Evolutionary conservation across 2,113 vertebrate genomes (phyloP), one percentile per base, ranked within the genome.

Genomic region (Ceyx margarethae): DNA sequence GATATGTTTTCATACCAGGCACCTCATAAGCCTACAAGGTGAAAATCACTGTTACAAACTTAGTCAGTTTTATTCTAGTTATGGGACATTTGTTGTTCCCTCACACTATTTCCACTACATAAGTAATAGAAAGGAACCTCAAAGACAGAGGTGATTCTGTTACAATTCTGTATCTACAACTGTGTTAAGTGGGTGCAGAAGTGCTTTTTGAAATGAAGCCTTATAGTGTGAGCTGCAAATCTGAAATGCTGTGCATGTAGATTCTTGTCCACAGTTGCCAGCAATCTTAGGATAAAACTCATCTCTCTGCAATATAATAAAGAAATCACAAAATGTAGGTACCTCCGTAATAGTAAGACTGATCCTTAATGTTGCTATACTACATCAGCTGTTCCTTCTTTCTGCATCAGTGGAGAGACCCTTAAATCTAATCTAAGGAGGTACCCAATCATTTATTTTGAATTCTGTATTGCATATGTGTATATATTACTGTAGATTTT

Each of bases 221-320:
- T 75, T 42, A 33, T 26, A 50, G 56, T 37, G 31, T 1, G 5
- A 74, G 56, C 26, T 74, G 58, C 60, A 64, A 72, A 40, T 71
- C 93, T 91, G 76, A 91, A 91, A 95, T 94, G 56, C 94, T 85
- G 43, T 25, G 60, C 94, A 94, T 66, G 22, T 90, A 83, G 68
- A 51, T 60, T 83, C 46, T 80, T 90, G 45, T 51, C 76, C 35
- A 60, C 87, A 83, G 61, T 87, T 80, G 51, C 82, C 42, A 82
- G 54, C 33, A 73, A 46, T 95, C 72, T 87, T 66, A 91, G 72
- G 79, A 81, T 93, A 91, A 87, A 95, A 77, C 79, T 92, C 72
- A 90, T 93, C 68, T 88, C 56, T 23, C 43, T 78, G 43, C 46
- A 90, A 58, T 88, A 43, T 60, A 93, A 91, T 83, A 90, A 90